Percentiles rank a stretch among this genome's conserved stretches.
phyloP scores from a whole-genome alignment of 2,797 vertebrate genomes.

The Crocodylus rhombifer region DNA sequence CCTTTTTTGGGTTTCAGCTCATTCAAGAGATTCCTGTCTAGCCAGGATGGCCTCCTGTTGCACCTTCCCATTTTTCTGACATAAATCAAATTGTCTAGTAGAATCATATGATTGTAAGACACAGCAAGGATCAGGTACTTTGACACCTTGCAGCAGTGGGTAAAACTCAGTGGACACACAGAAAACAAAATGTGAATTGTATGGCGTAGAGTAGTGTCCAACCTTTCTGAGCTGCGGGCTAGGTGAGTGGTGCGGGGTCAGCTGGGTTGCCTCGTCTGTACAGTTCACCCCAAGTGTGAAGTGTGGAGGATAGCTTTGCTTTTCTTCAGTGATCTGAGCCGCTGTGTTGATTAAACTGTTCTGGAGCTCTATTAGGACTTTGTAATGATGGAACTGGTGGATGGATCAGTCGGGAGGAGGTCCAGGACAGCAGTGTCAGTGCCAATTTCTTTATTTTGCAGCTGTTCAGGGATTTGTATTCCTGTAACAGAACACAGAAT shows the following conservation, averaged over 20 bases:
- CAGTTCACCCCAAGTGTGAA: background rate
- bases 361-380: slow-evolving; percentile 13
- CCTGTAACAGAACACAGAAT: background rate
- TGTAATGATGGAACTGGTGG: background rate
- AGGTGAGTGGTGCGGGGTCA: background rate
- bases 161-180: too few species aligned
- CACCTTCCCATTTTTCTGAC: too few species aligned
- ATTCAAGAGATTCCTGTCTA: too few species aligned
- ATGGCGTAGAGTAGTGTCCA: background rate
- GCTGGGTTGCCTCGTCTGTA: background rate
- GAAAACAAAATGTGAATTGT: background rate
- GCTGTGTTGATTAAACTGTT: slow-evolving; percentile 8
- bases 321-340: background rate
- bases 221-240: too few species aligned
- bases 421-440: slow-evolving; percentile 12
- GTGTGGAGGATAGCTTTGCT: background rate
- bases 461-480: background rate
- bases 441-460: background rate
- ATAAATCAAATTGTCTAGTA: too few species aligned
- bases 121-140: too few species aligned
- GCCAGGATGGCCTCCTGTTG: too few species aligned
- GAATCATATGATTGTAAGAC: too few species aligned
- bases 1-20: too few species aligned
- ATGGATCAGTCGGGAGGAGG: slow-evolving; percentile 9
- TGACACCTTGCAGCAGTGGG: too few species aligned